These are phyloP conservation scores for Pangasius macronema DNA, from an alignment of 2,797 vertebrate species.

Conservation along the genomic window DNA sequence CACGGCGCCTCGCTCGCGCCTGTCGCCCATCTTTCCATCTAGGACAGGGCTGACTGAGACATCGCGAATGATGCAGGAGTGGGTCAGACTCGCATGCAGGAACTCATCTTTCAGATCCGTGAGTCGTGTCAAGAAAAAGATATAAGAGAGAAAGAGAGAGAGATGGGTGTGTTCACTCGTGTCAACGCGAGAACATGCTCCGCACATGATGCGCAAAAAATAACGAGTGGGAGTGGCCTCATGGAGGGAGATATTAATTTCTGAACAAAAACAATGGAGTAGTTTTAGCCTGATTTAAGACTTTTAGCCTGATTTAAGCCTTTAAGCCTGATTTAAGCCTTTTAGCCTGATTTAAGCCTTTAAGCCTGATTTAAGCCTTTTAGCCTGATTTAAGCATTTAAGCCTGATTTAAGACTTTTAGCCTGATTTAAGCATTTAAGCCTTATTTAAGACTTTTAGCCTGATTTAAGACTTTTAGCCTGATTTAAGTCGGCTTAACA, in stretches of 20 bases:
- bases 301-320: too few relatives aligned
- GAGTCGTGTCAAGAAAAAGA: neutral
- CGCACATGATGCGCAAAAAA: slow-evolving; percentile 32
- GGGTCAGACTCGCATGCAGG: slow-evolving; percentile 11
- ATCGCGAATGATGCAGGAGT: slow-evolving; percentile 28
- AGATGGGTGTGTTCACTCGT: slow-evolving; percentile 21
- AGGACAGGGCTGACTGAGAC: slow-evolving; percentile 13
- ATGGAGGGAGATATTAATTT: neutral
- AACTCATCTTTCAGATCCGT: slow-evolving; percentile 18
- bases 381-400: too few relatives aligned
- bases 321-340: too few relatives aligned
- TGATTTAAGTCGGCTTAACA: too few relatives aligned
- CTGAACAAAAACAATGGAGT: neutral
- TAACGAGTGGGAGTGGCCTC: neutral
- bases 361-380: neutral
- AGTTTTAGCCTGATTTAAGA: neutral
- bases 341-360: neutral
- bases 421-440: neutral
- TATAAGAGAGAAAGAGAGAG: neutral
- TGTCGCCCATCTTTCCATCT: slow-evolving; percentile 71
- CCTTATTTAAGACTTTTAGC: too few relatives aligned
- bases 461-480: too few relatives aligned
- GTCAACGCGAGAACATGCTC: slow-evolving; percentile 23
- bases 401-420: neutral
- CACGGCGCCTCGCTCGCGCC: slow-evolving; percentile 65